Evolutionary conservation across 2,888 invertebrate genomes (phyloP).

Genomic region (Asteroscopus sphinx): DNA sequence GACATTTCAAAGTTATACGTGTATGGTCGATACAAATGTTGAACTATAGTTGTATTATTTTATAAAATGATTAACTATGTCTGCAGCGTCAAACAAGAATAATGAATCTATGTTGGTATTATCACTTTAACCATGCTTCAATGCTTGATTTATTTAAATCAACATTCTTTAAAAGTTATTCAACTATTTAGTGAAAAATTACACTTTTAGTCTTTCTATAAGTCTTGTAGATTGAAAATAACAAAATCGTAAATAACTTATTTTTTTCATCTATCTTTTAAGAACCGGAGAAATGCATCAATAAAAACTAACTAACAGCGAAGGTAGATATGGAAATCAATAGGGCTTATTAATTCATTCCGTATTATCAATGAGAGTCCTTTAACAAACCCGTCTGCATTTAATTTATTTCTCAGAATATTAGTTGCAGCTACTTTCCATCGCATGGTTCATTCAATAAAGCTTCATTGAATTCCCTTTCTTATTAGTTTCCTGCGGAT

Average conservation of each 20-base stretch:
- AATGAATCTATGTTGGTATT: background rate
- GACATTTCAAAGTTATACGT: slow-evolving; percentile 62
- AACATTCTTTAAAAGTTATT: too few species aligned
- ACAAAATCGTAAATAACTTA: too few species aligned
- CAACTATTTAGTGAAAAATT: too few species aligned
- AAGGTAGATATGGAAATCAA: slow-evolving; percentile 5
- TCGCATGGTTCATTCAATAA: slow-evolving; percentile 23
- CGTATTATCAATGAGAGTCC: slow-evolving; percentile 13
- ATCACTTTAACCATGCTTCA: background rate
- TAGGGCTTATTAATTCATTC: background rate
- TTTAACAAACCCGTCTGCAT: slow-evolving; percentile 9
- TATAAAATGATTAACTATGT: background rate
- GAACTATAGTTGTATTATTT: slow-evolving; percentile 6
- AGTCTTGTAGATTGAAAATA: too few species aligned
- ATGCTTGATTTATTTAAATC: too few species aligned
- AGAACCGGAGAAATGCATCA: background rate
- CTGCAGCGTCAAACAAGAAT: background rate
- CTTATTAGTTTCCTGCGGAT: slow-evolving; percentile 38
- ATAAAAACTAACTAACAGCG: background rate
- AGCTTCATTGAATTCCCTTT: slow-evolving; percentile 26
- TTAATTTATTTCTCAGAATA: slow-evolving; percentile 29
- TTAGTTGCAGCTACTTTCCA: slow-evolving; percentile 35
- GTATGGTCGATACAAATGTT: background rate
- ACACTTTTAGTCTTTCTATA: too few species aligned
- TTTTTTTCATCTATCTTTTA: too few species aligned